A percentile compares a stretch with the other conserved stretches of the same genome.
phyloP scores from a whole-genome alignment of 53 echinoderm and acorn worm genomes.

The Arbacia lixula region DNA sequence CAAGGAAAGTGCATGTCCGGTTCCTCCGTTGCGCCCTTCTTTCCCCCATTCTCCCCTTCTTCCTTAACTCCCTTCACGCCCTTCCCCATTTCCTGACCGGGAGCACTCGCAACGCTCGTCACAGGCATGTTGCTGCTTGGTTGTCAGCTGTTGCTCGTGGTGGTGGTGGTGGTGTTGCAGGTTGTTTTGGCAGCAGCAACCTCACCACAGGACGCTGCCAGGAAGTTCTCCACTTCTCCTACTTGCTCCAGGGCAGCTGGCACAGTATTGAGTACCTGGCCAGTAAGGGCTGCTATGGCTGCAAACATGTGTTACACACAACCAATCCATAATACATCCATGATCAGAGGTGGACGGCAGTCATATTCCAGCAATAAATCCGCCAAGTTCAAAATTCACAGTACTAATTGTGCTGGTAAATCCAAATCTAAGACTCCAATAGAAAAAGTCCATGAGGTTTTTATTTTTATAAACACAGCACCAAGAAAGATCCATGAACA shows the following conservation, averaged over 20 bases:
- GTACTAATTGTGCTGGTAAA: no score
- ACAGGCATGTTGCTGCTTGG: slow-evolving; percentile 38
- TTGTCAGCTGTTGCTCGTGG: slow-evolving; percentile 1
- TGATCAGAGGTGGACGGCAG: no score
- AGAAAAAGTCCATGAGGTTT: no score
- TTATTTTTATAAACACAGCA: no score
- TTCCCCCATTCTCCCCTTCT: slow-evolving; percentile 4
- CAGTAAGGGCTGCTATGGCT: not conserved
- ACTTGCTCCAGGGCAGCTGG: slow-evolving; percentile 2
- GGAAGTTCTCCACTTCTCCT: slow-evolving; percentile 17
- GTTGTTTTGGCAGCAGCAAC: not conserved
- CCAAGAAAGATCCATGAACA: no score
- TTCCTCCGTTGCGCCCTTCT: slow-evolving; percentile 18
- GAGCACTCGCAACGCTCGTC: slow-evolving; percentile 28
- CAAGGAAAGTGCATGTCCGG: slow-evolving; percentile 26
- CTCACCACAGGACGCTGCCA: not conserved
- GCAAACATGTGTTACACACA: slow-evolving; percentile 5
- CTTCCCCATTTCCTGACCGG: slow-evolving; percentile 9
- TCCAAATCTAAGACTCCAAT: no score
- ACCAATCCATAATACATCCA: no score
- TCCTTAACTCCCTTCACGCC: not conserved
- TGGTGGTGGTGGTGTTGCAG: not conserved
- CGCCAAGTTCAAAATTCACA: no score
- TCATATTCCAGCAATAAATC: no score
- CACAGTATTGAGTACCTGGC: slow-evolving; percentile 13